A percentile compares a stretch with the other conserved stretches of the same genome.
Conservation (phyloP, 2,888 invertebrate species). For the Catotricha subobsoleta region DNA sequence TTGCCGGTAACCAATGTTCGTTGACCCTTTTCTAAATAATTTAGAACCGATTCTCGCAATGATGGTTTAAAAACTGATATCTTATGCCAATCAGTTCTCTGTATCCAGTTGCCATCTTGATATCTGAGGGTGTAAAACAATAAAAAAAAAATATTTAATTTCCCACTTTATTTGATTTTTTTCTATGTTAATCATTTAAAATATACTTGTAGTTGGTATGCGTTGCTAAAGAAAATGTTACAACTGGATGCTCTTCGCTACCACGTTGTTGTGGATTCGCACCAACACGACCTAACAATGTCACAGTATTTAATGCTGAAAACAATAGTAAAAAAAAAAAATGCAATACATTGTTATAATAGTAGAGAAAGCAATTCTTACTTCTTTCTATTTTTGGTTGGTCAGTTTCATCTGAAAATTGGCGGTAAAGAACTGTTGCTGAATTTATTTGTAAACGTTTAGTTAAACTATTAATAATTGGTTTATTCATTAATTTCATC, state of each 20-base stretch:
- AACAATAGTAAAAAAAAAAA: too few relatives aligned
- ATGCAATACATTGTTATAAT: too few relatives aligned
- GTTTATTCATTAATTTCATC: too few relatives aligned
- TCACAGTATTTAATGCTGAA: conserved; percentile 60
- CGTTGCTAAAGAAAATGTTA: conserved; percentile 78
- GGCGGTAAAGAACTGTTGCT: too few relatives aligned
- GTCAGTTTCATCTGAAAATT: too few relatives aligned
- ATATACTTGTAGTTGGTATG: conserved; percentile 58
- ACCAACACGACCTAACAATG: conserved; percentile 71
- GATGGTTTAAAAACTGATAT: conserved; percentile 72
- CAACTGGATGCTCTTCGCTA: conserved; percentile 61
- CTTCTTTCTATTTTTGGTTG: too few relatives aligned
- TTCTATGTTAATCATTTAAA: too few relatives aligned
- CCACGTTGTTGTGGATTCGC: conserved; percentile 78
- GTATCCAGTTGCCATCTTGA: conserved; percentile 58
- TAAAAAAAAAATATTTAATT: neutral
- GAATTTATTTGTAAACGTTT: too few relatives aligned
- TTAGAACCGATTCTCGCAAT: conserved; percentile 59
- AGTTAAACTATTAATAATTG: too few relatives aligned
- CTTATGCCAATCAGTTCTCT: conserved; percentile 85
- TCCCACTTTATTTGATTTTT: neutral
- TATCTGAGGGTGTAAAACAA: conserved; percentile 25
- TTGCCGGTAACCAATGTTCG: conserved; percentile 66
- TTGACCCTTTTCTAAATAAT: conserved; percentile 70
- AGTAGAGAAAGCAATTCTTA: too few relatives aligned